Percentiles rank a stretch among this genome's conserved stretches.
These are phyloP conservation scores for Heliconius sara DNA, from an alignment of 2,888 invertebrate species.

Conservation along the genomic window DNA sequence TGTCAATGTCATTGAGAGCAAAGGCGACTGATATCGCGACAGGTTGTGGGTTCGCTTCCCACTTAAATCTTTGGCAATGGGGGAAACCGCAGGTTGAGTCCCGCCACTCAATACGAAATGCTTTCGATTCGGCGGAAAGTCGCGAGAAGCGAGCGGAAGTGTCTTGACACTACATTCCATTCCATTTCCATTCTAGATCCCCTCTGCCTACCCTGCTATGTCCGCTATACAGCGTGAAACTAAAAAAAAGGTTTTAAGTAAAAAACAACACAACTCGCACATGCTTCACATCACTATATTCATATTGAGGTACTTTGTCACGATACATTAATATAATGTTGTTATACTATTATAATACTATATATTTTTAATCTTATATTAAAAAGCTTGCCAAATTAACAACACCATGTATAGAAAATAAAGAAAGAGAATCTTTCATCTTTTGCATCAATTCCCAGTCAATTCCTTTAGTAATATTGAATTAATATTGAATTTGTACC, in stretches of 20 bases:
- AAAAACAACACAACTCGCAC: constrained; percentile 22
- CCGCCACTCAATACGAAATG: neutral
- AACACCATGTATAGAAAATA: constrained; percentile 18
- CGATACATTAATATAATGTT: constrained; percentile 50
- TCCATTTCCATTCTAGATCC: neutral
- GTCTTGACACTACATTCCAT: no score
- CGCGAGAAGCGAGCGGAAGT: neutral
- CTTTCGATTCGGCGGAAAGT: neutral
- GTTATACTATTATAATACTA: constrained; percentile 17
- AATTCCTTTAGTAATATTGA: neutral
- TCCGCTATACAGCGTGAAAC: no score
- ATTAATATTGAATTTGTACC: neutral
- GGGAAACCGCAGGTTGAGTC: no score
- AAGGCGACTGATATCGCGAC: no score
- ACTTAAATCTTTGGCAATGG: no score
- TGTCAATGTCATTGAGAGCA: no score
- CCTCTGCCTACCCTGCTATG: neutral
- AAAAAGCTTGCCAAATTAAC: neutral
- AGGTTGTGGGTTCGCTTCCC: no score
- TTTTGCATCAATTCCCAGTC: neutral
- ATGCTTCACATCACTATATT: constrained; percentile 60
- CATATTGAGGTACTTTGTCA: constrained; percentile 58
- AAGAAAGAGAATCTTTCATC: neutral
- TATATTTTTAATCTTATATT: constrained; percentile 11
- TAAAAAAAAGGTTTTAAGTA: neutral